Percentiles rank a stretch among this genome's conserved stretches.
These are phyloP conservation scores for Indicator maculatus DNA, from an alignment of 2,113 vertebrate species.

Conservation along the genomic window DNA sequence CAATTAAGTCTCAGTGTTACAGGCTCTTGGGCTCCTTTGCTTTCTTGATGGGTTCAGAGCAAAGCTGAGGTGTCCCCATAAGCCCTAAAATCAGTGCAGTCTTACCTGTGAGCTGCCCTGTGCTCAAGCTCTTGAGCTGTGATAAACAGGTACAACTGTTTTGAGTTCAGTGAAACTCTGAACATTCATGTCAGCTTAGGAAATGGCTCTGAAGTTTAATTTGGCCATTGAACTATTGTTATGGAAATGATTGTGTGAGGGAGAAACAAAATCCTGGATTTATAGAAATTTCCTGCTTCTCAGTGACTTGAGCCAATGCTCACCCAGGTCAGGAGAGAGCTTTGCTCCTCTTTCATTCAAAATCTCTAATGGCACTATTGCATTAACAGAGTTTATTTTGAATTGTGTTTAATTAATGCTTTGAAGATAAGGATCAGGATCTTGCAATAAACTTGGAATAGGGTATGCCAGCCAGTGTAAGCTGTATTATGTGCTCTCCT, in stretches of 20 bases:
- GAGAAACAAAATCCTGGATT: neutral
- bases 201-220: neutral
- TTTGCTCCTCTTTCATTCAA: neutral
- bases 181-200: neutral
- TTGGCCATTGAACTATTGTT: neutral
- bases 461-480: neutral
- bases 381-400: neutral
- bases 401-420: slow-evolving; percentile 21
- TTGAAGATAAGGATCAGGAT: slow-evolving; percentile 59
- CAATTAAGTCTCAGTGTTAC: neutral
- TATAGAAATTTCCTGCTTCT: neutral
- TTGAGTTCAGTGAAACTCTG: neutral
- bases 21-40: neutral
- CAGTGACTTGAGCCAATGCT: neutral
- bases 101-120: neutral
- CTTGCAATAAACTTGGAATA: slow-evolving; percentile 49
- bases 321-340: neutral
- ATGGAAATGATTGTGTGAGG: neutral
- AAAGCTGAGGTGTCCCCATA: neutral
- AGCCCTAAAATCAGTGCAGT: fast-evolving
- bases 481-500: fast-evolving
- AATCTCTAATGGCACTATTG: neutral
- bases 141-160: neutral
- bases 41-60: neutral
- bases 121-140: fast-evolving